Conservation (phyloP, 2,888 invertebrate genomes). For the Rhabditoides inermis region DNA sequence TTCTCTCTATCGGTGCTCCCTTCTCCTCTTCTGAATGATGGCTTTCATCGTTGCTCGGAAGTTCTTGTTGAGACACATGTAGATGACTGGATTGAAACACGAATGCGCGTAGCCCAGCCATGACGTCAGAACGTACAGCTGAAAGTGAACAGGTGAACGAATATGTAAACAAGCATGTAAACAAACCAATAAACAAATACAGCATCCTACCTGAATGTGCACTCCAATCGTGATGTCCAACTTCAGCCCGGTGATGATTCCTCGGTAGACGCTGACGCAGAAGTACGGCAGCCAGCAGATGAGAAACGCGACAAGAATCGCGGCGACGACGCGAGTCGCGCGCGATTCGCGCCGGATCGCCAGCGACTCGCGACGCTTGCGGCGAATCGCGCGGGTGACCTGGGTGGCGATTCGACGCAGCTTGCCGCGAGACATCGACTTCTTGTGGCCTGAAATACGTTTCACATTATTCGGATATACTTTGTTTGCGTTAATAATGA, state of each 20-base stretch:
- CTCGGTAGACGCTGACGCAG: conserved; percentile 29
- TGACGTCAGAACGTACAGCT: conserved; percentile 11
- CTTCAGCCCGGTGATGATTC: conserved; percentile 25
- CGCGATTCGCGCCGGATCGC: conserved; percentile 36
- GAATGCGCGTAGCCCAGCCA: conserved; percentile 37
- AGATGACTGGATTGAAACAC: conserved; percentile 42
- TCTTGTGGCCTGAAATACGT: too few relatives aligned
- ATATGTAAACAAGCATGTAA: too few relatives aligned
- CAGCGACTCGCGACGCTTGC: conserved; percentile 35
- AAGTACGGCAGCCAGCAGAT: conserved; percentile 45
- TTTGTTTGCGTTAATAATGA: too few relatives aligned
- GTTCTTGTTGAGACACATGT: conserved; percentile 40
- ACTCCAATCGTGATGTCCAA: conserved; percentile 8
- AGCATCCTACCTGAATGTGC: conserved; percentile 3
- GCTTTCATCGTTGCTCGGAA: conserved; percentile 37
- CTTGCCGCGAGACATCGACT: conserved; percentile 35
- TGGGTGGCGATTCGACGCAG: conserved; percentile 34
- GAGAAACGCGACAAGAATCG: conserved; percentile 40
- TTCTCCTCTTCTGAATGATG: too few relatives aligned
- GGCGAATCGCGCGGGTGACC: conserved; percentile 36
- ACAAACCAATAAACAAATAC: too few relatives aligned
- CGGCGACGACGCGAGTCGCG: conserved; percentile 40
- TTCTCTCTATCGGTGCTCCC: too few relatives aligned
- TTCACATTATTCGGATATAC: too few relatives aligned
- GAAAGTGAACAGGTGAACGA: background rate